Conservation (phyloP, 92 coral and sea anemone species). For the Epizoanthus rinbou region DNA sequence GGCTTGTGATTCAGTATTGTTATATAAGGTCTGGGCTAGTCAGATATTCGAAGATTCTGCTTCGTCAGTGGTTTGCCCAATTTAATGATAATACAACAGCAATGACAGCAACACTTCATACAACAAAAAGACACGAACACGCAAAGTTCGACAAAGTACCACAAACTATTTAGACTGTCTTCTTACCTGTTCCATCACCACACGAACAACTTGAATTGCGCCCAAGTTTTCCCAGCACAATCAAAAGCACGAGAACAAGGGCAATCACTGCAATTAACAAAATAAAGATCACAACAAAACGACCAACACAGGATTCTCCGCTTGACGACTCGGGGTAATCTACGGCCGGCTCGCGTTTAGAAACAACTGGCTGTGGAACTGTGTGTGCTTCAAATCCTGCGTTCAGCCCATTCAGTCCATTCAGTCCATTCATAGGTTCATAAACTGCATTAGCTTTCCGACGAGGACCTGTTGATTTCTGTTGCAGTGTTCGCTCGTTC, state of each 20-base stretch:
- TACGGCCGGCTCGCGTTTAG: background rate
- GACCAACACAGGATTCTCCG: constrained; percentile 51
- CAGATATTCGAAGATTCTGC: too few relatives aligned
- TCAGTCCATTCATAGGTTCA: constrained; percentile 44
- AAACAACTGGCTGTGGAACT: background rate
- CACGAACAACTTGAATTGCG: constrained; percentile 34
- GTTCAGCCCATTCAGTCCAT: background rate
- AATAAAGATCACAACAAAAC: constrained; percentile 59
- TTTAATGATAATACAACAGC: too few relatives aligned
- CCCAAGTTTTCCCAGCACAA: constrained; percentile 70
- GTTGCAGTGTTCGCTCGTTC: background rate
- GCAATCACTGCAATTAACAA: constrained; percentile 62
- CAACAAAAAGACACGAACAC: background rate
- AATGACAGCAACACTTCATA: background rate
- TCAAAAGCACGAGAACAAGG: constrained; percentile 62
- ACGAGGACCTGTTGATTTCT: constrained; percentile 41
- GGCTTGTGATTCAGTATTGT: too few relatives aligned
- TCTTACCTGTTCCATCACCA: background rate
- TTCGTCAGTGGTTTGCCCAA: too few relatives aligned
- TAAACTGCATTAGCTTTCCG: constrained; percentile 53
- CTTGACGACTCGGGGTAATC: background rate
- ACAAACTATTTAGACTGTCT: too few relatives aligned
- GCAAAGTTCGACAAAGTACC: background rate
- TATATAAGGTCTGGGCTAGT: too few relatives aligned
- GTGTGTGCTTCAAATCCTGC: too few relatives aligned